Percentiles rank a stretch among this genome's conserved stretches.
These are phyloP conservation scores for Gibbula magus DNA, from an alignment of 2,888 invertebrate genomes.

Conservation along the genomic window DNA sequence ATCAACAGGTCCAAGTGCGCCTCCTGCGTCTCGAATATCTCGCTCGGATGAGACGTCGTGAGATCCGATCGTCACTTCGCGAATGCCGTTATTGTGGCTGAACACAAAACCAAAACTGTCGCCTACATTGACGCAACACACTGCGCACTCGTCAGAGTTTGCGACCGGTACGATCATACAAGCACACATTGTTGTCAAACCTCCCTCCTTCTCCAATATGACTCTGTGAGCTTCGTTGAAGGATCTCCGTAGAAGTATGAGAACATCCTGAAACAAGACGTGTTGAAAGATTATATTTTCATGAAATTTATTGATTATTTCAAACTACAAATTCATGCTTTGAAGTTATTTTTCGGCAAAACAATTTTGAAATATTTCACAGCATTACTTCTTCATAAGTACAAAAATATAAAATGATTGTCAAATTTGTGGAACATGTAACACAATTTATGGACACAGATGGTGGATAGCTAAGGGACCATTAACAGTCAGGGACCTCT, in stretches of 20 bases:
- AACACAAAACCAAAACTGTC: constrained; percentile 93
- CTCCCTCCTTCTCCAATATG: constrained; percentile 85
- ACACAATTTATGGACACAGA: too few species aligned
- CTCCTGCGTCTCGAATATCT: constrained; percentile 91
- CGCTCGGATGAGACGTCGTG: constrained; percentile 88
- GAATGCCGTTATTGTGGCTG: constrained; percentile 83
- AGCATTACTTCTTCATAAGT: too few species aligned
- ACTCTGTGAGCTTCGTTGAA: constrained; percentile 90
- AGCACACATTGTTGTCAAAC: constrained; percentile 88
- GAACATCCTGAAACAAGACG: constrained; percentile 80
- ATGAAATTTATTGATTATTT: too few species aligned
- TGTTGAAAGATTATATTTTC: too few species aligned
- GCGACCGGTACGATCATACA: constrained; percentile 80
- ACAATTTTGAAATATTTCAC: too few species aligned
- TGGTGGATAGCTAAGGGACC: too few species aligned
- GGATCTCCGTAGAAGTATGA: constrained; percentile 85
- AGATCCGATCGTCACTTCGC: constrained; percentile 86
- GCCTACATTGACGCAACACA: constrained; percentile 91
- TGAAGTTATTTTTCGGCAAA: too few species aligned
- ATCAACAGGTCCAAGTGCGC: constrained; percentile 90
- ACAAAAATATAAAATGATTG: too few species aligned
- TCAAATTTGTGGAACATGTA: too few species aligned
- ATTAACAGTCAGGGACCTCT: too few species aligned
- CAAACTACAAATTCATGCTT: too few species aligned
- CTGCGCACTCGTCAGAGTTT: constrained; percentile 79